Evolutionary conservation across 2,113 vertebrate genomes (phyloP).

Genomic region (Xenopus laevis): DNA sequence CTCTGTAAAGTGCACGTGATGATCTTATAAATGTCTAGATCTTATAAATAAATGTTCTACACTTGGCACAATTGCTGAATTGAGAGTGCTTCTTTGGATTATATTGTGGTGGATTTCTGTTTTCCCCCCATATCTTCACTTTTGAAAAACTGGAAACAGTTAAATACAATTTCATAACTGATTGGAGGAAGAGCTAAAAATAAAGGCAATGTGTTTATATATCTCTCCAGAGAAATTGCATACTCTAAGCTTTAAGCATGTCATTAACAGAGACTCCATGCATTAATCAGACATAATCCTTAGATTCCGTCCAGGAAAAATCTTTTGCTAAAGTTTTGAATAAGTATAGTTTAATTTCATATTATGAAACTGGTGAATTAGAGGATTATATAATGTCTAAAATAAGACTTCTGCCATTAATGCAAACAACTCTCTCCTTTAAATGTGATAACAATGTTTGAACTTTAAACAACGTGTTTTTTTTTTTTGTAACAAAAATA

Average conservation of each 20-base stretch:
- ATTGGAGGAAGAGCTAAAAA: conserved; percentile 41
- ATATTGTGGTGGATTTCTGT: too few species aligned
- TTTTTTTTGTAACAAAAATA: too few species aligned
- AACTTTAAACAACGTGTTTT: too few species aligned
- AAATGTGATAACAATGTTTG: too few species aligned
- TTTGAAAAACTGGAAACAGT: conserved; percentile 1
- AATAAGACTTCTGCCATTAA: too few species aligned
- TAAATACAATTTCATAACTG: conserved; percentile 33
- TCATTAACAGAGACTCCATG: conserved; percentile 31
- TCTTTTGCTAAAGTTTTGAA: conserved; percentile 4
- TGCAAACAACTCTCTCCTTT: too few species aligned
- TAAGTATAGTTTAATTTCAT: conserved; percentile 4
- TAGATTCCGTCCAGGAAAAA: conserved; percentile 15
- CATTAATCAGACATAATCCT: conserved; percentile 42
- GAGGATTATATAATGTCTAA: background rate
- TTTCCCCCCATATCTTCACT: too few species aligned
- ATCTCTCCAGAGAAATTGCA: conserved; percentile 39
- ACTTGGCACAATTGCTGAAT: too few species aligned
- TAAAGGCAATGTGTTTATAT: conserved; percentile 40
- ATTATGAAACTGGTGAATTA: background rate
- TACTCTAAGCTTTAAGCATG: conserved; percentile 36
- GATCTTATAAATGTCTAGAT: too few species aligned
- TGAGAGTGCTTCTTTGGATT: too few species aligned
- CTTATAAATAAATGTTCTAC: too few species aligned
- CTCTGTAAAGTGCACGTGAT: too few species aligned